Percentiles rank a stretch among this genome's conserved stretches.
Conservation (phyloP, 2,113 vertebrate genomes). For the Hippocampus abdominalis region DNA sequence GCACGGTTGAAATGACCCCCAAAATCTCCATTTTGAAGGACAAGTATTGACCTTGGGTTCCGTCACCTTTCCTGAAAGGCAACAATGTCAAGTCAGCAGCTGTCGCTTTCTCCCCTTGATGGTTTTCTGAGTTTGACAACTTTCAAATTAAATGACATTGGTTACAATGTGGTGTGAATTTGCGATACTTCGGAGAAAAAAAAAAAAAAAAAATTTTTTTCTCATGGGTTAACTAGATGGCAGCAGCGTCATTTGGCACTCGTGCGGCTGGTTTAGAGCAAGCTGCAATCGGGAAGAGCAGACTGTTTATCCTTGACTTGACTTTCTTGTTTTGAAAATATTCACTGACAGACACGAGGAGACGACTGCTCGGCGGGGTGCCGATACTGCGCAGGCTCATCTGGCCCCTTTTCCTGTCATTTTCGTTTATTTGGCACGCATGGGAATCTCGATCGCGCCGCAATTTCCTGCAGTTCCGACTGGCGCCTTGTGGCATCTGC, state of each 20-base stretch:
- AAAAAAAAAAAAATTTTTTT: background rate
- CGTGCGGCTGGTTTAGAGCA: background rate
- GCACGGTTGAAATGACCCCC: background rate
- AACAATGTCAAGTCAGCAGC: background rate
- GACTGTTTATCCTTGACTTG: background rate
- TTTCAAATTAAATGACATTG: conserved; percentile 40
- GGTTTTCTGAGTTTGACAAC: conserved; percentile 30
- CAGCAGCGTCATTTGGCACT: conserved; percentile 16
- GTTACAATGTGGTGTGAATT: conserved; percentile 13
- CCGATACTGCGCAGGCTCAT: background rate
- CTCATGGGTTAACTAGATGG: conserved; percentile 44
- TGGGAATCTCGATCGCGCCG: conserved; percentile 27
- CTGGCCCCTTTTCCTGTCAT: conserved; percentile 40
- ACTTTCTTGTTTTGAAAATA: background rate
- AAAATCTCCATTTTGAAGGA: no score
- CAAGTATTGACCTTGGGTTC: background rate
- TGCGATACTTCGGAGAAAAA: background rate
- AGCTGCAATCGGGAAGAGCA: no score
- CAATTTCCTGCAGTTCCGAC: conserved; percentile 32
- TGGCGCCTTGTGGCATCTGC: background rate
- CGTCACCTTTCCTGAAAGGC: conserved; percentile 27
- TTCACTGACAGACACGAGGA: background rate
- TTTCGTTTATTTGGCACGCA: conserved; percentile 6
- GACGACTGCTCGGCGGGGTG: background rate
- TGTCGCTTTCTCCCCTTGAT: conserved; percentile 10